Base-by-base conservation (phyloP, 2,797 vertebrate species). In the Microcaecilia unicolor region DNA sequence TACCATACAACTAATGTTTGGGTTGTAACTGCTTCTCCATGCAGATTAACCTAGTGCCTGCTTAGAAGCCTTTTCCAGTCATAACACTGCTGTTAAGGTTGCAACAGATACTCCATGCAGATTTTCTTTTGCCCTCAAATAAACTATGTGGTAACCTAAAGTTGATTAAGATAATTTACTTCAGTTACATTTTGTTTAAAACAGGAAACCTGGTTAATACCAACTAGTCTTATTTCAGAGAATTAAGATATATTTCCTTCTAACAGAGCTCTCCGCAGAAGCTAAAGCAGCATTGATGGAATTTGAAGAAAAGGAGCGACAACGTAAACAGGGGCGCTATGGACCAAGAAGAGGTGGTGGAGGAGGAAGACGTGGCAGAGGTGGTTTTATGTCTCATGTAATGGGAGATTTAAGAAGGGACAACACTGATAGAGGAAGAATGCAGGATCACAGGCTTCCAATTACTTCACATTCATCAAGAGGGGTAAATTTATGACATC, bases 221-320 rank as follows among this genome's bases (percentile, higher is more conserved):
- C n/a, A n/a, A n/a, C n/a, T n/a, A n/a, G n/a, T n/a, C n/a, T n/a
- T n/a, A n/a, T n/a, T n/a, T n/a, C n/a, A n/a, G n/a, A n/a, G n/a
- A n/a, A n/a, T n/a, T n/a, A n/a, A n/a, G n/a, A n/a, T n/a, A n/a
- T n/a, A n/a, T n/a, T n/a, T n/a, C n/a, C n/a, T n/a, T 19, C 5
- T 36, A 15, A 35, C 56, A 98, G 96, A 99, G 48, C 88, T 99
- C 46, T 98, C 96, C 4, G 94, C 94, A 27, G 91, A 97, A 68
- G 94, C 93, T 49, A 97, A 98, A 59, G 91, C 88, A n/a, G 88
- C 93, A 2, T 55, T 99, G 51, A 80, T 83, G 42, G 85, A 92
- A 48, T 97, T 94, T 30, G 96, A 97, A 54, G 91, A 94, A 52
- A 78, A 89, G 49, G 93, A 98, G 33, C 84, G 90, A 2, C 89